Evolutionary conservation across 2,113 vertebrate genomes (phyloP).

Genomic region (Neotragus moschatus): DNA sequence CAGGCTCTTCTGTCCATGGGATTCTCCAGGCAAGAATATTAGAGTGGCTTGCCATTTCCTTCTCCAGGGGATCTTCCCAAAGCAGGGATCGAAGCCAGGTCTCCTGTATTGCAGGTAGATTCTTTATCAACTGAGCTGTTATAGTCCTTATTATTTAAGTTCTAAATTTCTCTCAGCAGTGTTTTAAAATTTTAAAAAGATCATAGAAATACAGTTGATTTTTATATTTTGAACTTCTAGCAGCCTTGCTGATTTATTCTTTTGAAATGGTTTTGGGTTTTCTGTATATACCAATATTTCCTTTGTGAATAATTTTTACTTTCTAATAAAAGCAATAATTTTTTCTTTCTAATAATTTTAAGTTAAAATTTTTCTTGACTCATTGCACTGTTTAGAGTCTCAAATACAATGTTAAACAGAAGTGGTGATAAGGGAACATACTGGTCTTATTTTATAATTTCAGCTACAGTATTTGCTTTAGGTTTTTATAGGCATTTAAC

Average conservation of each 20-base stretch:
- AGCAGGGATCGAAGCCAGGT: not conserved
- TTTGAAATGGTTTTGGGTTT: not conserved
- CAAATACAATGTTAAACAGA: not conserved
- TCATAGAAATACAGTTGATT: not conserved
- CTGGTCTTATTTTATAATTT: not conserved
- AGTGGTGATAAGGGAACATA: not conserved
- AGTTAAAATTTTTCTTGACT: not conserved
- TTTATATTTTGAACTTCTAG: not conserved
- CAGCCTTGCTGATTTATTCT: not conserved
- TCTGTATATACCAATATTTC: not conserved
- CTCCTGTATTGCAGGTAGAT: not conserved
- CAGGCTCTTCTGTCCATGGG: not conserved
- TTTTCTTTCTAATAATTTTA: not conserved
- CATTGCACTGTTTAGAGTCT: not conserved
- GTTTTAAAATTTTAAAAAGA: not conserved
- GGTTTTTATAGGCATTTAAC: not conserved
- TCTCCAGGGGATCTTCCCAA: not conserved
- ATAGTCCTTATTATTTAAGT: not conserved
- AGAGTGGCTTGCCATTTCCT: not conserved
- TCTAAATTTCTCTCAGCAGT: not conserved
- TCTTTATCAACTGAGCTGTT: not conserved
- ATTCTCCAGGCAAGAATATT: not conserved
- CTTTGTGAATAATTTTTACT: not conserved
- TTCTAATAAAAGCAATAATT: too few relatives aligned
- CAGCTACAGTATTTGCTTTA: not conserved